Evolutionary conservation across 2,797 vertebrate species (phyloP), one percentile per base, ranked within the genome.

Genomic region (Enteromius trimaculatus): DNA sequence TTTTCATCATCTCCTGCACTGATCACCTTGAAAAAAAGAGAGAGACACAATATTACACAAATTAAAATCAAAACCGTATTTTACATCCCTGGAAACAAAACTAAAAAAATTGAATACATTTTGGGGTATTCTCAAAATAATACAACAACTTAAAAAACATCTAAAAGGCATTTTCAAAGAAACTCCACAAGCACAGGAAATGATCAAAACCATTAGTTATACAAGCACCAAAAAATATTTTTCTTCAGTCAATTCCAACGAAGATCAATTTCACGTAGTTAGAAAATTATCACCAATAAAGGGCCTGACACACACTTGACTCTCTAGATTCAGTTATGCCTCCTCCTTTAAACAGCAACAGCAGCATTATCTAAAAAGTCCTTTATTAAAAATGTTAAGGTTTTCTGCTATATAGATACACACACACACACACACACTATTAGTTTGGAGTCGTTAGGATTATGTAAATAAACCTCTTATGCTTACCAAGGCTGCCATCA

Each of bases 1-100:
- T 96, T 95, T 85, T 96, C 96, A 79, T 97, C 96, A 78, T 96
- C 93, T 86, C 21, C 92, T 64, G 91, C 77, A 83, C 70, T 88
- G 37, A 14, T 88, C 19, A 84, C 89, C 94, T 95, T 90, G 13
- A 79, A 70, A 89, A 82, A 31, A 75, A 44, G 47, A 87, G 72
- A 90, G 21, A 90, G 10, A 89, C 51, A 77, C n/a, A 88, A 62
- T 88, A 68, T 55, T 26, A 16, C 60, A 1, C 29, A 55, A 76
- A 31, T 26, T 42, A 39, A 76, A 37, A 14, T 6, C 6, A 69
- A 77, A 19, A 7, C 49, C 49, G 14, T 16, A 2, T n/a, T 55
- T 23, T 10, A 11, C n/a, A 58, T 62, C 29, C 23, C 58, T 62
- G 23, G 13, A 2, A 62, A 26, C 11, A 44, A 42, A 42, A 42